These are phyloP conservation scores for Microctonus brassicae DNA, from an alignment of 2,888 invertebrate genomes.

Conservation along the genomic window DNA sequence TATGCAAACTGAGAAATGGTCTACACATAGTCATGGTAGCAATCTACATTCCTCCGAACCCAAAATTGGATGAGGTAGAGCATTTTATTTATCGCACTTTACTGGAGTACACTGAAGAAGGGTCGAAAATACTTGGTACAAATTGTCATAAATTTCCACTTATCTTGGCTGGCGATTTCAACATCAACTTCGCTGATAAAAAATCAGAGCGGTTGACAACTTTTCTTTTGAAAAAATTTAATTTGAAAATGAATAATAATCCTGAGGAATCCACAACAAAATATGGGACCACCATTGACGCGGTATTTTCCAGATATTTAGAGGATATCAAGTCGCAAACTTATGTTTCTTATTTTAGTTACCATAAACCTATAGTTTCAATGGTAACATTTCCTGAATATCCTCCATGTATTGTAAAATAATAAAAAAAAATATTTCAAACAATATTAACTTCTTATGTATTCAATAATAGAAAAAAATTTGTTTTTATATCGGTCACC, in stretches of 20 bases:
- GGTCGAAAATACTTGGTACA: not conserved
- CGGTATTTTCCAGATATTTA: not conserved
- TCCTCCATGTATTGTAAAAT: not conserved
- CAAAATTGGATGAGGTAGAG: conserved; percentile 2
- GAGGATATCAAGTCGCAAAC: not conserved
- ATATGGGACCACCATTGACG: not conserved
- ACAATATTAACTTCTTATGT: not conserved
- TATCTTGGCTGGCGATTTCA: not conserved
- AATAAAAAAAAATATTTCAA: not conserved
- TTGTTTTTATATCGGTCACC: not conserved
- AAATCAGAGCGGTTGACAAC: not conserved
- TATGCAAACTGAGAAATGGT: conserved; percentile 9
- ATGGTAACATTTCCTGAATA: not conserved
- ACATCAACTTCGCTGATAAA: not conserved
- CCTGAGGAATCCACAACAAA: not conserved
- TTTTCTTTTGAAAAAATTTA: not conserved
- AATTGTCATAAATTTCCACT: not conserved
- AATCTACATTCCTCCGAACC: conserved; percentile 14
- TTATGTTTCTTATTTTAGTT: not conserved
- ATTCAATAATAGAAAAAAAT: not conserved
- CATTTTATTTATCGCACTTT: not conserved
- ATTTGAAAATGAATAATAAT: not conserved
- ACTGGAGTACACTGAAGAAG: not conserved
- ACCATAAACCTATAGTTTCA: no score
- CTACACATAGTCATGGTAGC: conserved; percentile 13